Base-by-base conservation (phyloP, 2,113 vertebrate species). In the Tenebrosternarchus preto region DNA sequence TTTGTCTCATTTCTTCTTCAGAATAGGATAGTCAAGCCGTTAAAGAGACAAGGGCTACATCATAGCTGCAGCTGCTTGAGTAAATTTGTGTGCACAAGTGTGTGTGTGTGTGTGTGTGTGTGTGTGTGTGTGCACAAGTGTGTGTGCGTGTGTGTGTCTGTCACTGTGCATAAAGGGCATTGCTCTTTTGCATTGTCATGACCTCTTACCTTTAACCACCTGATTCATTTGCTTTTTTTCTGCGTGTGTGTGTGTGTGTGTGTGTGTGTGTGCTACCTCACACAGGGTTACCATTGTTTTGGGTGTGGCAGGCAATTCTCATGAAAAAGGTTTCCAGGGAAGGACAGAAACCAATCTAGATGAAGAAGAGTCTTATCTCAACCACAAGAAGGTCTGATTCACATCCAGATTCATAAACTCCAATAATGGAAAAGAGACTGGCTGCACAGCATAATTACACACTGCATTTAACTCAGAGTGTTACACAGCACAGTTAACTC, bases 311-410 rank as follows among this genome's bases (percentile, higher is more conserved):
- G 92, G 88, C 81, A 72, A 57, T 1, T 0, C 88, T 1, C 93
- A 92, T 1, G 91, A 92, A 59, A 91, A 93, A 78, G 90, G 89
- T 74, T 90, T 90, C 72, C 89, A 92, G 80, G 92, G 83, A 83
- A 86, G 85, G 12, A 90, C 90, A 84, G 92, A 95, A 2, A 89
- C 90, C 0, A 89, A 93, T 78, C 74, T 71, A 75, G 88, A 85
- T 0, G 91, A 94, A n/a, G 93, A 94, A 0, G 94, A 95, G 27
- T 91, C 92, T 31, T 94, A 96, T 71, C 87, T 97, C 64, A 94
- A 95, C 1, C 93, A 92, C 74, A 96, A 93, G 74, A 97, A 98
- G 96, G 98, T 98, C 90, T 87, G 43, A 55, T 7, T 67, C 36
- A 11, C 11, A 60, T 67, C 69, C 12, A 63, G n/a, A 56, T 36